Conservation (phyloP, 2,888 invertebrate genomes). For the Eudemis profundana region DNA sequence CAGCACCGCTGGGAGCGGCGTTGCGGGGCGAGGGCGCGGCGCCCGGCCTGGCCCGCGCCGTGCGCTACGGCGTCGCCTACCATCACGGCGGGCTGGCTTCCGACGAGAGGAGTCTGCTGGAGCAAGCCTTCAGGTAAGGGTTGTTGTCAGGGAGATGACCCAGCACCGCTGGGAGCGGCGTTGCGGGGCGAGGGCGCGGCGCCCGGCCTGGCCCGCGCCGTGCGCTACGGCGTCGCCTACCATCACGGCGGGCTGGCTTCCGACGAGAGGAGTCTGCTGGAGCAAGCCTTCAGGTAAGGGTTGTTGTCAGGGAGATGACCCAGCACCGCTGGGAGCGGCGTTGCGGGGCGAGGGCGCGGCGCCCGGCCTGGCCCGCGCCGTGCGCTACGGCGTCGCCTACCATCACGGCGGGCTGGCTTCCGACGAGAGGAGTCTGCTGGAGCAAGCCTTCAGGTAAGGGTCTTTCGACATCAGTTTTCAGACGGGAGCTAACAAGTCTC, state of each 20-base stretch:
- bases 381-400: constrained; percentile 94
- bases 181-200: constrained; percentile 88
- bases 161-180: constrained; percentile 72
- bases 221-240: constrained; percentile 94
- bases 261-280: constrained; percentile 94
- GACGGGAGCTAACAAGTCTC: no score
- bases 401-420: constrained; percentile 96
- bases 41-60: no score
- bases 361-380: constrained; percentile 87
- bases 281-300: constrained; percentile 89
- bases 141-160: constrained; percentile 54
- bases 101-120: no score
- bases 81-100: no score
- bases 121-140: no score
- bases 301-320: constrained; percentile 62
- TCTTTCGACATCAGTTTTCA: no score
- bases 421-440: constrained; percentile 88
- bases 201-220: constrained; percentile 87
- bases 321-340: constrained; percentile 72
- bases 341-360: constrained; percentile 88
- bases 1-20: no score
- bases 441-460: constrained; percentile 91
- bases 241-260: constrained; percentile 96
- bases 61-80: no score
- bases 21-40: no score